Percentiles rank a stretch among this genome's conserved stretches.
Evolutionary conservation across 2,888 invertebrate species (phyloP).

Genomic region (Tillus elongatus): DNA sequence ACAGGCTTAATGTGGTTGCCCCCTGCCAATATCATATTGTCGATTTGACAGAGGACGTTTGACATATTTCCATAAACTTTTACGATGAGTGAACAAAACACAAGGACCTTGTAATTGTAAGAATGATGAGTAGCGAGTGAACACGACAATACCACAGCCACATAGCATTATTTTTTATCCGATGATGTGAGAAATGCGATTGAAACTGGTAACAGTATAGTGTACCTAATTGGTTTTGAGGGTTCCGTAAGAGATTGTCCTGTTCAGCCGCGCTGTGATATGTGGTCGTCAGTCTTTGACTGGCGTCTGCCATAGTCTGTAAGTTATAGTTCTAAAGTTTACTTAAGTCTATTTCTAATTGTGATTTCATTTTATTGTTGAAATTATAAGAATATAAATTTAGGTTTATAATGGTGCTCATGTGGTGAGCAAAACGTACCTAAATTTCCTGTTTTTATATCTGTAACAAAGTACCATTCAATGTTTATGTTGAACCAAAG

Average conservation of each 20-base stretch:
- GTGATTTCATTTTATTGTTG: conserved; percentile 39
- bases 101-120: conserved; percentile 25
- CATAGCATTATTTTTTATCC: conserved; percentile 1
- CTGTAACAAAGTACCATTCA: conserved; percentile 2
- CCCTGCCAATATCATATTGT: conserved; percentile 21
- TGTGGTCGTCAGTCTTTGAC: conserved; percentile 22
- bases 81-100: conserved; percentile 32
- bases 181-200: not conserved
- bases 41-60: conserved; percentile 33
- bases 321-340: conserved; percentile 32
- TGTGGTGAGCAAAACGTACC: not conserved
- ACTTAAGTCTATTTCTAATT: conserved; percentile 34
- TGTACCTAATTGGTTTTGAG: too few species aligned
- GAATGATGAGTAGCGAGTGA: conserved; percentile 40
- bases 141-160: conserved; percentile 37
- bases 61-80: conserved; percentile 33
- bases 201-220: not conserved
- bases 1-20: conserved; percentile 36
- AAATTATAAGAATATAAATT: conserved; percentile 38
- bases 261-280: conserved; percentile 45
- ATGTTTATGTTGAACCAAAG: conserved; percentile 1
- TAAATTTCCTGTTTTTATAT: not conserved
- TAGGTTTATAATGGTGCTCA: conserved; percentile 27
- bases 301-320: conserved; percentile 29
- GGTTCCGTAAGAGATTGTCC: conserved; percentile 35